Conservation (phyloP, 2,888 invertebrate species). For the Diploptera punctata region DNA sequence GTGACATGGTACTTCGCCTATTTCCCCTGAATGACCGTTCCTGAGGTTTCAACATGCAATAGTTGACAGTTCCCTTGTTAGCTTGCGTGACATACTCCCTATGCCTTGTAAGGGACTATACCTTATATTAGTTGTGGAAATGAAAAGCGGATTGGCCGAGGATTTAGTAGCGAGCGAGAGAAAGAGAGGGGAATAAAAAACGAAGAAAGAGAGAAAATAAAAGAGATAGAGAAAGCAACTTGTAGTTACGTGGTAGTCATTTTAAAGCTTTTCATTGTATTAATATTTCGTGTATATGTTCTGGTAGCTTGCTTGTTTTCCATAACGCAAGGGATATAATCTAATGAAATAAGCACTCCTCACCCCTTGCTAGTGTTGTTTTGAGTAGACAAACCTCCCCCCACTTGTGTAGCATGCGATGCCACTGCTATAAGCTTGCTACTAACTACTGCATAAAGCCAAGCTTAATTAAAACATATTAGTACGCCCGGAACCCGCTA, state of each 20-base stretch:
- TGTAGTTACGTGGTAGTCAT: slow-evolving; percentile 38
- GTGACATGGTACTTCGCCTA: no score
- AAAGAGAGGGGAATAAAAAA: not conserved
- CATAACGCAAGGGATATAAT: slow-evolving; percentile 36
- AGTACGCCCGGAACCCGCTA: slow-evolving; percentile 41
- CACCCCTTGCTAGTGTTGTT: slow-evolving; percentile 37
- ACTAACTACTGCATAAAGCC: slow-evolving; percentile 44
- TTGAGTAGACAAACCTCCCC: slow-evolving; percentile 41
- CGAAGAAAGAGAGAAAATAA: not conserved
- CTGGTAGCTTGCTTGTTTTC: slow-evolving; percentile 26
- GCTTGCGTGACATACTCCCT: no score
- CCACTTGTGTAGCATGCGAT: slow-evolving; percentile 39
- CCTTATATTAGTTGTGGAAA: slow-evolving; percentile 33
- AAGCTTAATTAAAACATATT: slow-evolving; percentile 45
- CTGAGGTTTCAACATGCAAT: no score
- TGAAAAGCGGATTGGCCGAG: slow-evolving; percentile 38
- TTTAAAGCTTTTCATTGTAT: slow-evolving; percentile 39
- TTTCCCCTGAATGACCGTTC: no score
- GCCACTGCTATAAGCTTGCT: slow-evolving; percentile 37
- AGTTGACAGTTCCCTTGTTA: no score
- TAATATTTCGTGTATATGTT: slow-evolving; percentile 35
- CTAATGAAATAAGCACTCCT: slow-evolving; percentile 43
- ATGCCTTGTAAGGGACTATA: no score
- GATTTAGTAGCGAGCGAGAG: slow-evolving; percentile 30
- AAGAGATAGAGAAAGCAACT: slow-evolving; percentile 21